Conservation (phyloP, 2,888 invertebrate species). For the Euclidia mi region DNA sequence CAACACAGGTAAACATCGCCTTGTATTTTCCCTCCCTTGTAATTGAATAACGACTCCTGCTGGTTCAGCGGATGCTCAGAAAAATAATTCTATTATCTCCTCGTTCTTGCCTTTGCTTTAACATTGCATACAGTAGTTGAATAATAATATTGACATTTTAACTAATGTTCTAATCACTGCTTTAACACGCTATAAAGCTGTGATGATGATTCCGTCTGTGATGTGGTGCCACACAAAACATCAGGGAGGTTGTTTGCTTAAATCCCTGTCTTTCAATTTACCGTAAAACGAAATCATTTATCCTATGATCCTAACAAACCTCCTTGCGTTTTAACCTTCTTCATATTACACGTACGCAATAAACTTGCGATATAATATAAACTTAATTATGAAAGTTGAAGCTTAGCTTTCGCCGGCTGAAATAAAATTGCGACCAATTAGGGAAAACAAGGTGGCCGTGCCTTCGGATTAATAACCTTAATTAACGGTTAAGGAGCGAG, state of each 20-base stretch:
- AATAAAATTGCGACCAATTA: slow-evolving; percentile 88
- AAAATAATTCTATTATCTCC: slow-evolving; percentile 82
- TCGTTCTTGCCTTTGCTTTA: slow-evolving; percentile 61
- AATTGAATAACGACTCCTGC: slow-evolving; percentile 84
- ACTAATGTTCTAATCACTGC: background rate
- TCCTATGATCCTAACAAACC: background rate
- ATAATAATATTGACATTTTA: slow-evolving; percentile 48
- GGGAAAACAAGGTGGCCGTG: slow-evolving; percentile 86
- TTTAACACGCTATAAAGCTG: background rate
- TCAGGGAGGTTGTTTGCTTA: slow-evolving; percentile 8
- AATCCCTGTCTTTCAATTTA: background rate
- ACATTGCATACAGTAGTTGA: slow-evolving; percentile 68
- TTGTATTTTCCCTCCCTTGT: slow-evolving; percentile 76
- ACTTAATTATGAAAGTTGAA: slow-evolving; percentile 79
- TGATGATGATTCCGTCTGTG: background rate
- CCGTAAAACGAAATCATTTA: background rate
- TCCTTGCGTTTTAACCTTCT: background rate
- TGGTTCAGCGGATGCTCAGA: slow-evolving; percentile 77
- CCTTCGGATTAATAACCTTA: slow-evolving; percentile 86
- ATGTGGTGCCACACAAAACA: slow-evolving; percentile 12
- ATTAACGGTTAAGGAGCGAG: slow-evolving; percentile 82
- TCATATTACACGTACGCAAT: slow-evolving; percentile 39
- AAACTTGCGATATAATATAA: slow-evolving; percentile 62
- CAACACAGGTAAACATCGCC: slow-evolving; percentile 79
- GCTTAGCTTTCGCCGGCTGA: slow-evolving; percentile 70